These are phyloP conservation scores for human DNA, from an alignment of 2,113 vertebrate genomes.

Conservation along the genomic window GRCh38 chr1:69324001-69324500, in stretches of 20 bases:
- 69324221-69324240: not conserved
- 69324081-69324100: not conserved
- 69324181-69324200: not conserved
- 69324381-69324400: not conserved
- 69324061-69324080: not conserved
- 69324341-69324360: not conserved
- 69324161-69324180: not conserved
- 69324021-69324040: not conserved
- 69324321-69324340: no score
- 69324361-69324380: not conserved
- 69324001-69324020: not conserved
- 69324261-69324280: not conserved
- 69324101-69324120: not conserved
- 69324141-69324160: not conserved
- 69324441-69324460: not conserved
- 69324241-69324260: not conserved
- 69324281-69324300: not conserved
- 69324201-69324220: not conserved
- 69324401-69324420: not conserved
- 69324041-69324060: not conserved
- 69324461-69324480: not conserved
- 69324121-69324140: not conserved
- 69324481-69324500: not conserved
- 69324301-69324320: not conserved
- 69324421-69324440: not conserved